These are phyloP conservation scores for Drosophila histrio DNA, from an alignment of 2,888 invertebrate species.

Conservation along the genomic window DNA sequence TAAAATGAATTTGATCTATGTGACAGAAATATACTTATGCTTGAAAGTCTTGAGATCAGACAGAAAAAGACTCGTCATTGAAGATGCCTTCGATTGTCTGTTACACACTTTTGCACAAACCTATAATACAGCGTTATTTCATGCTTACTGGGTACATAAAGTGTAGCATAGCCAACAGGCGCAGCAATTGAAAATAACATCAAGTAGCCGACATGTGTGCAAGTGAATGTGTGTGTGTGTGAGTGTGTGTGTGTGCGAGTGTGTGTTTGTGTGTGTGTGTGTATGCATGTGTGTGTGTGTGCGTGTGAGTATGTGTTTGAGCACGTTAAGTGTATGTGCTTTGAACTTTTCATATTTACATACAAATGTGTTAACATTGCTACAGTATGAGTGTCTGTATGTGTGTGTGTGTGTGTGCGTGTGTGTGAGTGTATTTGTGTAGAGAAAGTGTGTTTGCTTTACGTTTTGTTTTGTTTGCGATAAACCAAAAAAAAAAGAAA, in stretches of 20 bases:
- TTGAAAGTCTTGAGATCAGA: no score
- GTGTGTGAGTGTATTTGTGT: constrained; percentile 26
- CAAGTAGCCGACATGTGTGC: constrained; percentile 63
- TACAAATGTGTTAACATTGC: constrained; percentile 56
- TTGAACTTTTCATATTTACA: constrained; percentile 76
- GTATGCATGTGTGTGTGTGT: constrained; percentile 5
- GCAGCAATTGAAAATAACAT: constrained; percentile 49
- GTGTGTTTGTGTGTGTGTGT: not conserved
- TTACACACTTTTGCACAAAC: not conserved
- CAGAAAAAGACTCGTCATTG: no score
- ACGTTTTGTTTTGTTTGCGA: constrained; percentile 69
- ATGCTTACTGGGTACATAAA: constrained; percentile 27
- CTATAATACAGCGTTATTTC: not conserved
- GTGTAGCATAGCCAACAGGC: constrained; percentile 36
- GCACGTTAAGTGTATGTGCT: constrained; percentile 72
- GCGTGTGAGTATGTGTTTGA: constrained; percentile 49
- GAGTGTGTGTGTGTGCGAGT: not conserved
- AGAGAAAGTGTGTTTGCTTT: constrained; percentile 61
- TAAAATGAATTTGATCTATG: no score
- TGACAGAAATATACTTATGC: no score
- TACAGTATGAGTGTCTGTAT: not conserved
- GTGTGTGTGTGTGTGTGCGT: not conserved
- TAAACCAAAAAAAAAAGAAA: constrained; percentile 47
- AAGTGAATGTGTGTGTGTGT: constrained; percentile 4
- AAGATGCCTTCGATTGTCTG: not conserved